Evolutionary conservation across 2,113 vertebrate genomes (phyloP), one percentile per base, ranked within the genome.

Genomic region (Piaya cayana): DNA sequence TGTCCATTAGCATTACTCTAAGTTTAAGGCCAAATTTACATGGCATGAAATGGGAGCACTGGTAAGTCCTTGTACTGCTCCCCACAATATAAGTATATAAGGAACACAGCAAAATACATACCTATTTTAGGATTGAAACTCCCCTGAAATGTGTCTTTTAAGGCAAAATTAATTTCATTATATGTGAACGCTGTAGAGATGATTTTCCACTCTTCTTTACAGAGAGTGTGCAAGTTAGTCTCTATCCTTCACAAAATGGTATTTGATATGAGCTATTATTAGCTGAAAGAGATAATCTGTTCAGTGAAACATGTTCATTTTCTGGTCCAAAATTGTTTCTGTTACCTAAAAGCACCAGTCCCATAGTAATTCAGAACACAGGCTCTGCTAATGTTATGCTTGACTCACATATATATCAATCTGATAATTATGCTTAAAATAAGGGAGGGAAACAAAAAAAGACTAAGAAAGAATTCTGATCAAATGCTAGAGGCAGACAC

Each of bases 261-360:
- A 95, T 97, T 96, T 97, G 93, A 96, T 96, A 96, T 82, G 92
- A 91, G 84, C 77, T 92, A 63, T 95, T 95, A 91, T 85, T 93
- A 97, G 79, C 91, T 95, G 72, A 77, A 93, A 97, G 97, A 96
- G 87, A 92, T 79, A 93, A 97, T 97, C 97, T 96, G 84, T 94
- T 96, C 95, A 83, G 94, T 69, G 86, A 97, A 97, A 97, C 81
- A 64, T 70, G 60, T 67, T 90, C 88, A 77, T 95, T 86, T 82
- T 91, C 97, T 90, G 49, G 64, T 86, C 53, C 80, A 63, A 92
- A 96, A 97, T 78, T 88, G 74, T 94, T 88, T 56, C 80, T 90
- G 45, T 16, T 93, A 82, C 68, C 65, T 93, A 83, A 96, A 80
- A 74, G 75, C 62, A 71, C 36, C 37, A 62, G 58, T 88, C 78